These are phyloP conservation scores for Echinometra lucunter DNA, from an alignment of 53 echinoderm and acorn worm species.

Conservation along the genomic window DNA sequence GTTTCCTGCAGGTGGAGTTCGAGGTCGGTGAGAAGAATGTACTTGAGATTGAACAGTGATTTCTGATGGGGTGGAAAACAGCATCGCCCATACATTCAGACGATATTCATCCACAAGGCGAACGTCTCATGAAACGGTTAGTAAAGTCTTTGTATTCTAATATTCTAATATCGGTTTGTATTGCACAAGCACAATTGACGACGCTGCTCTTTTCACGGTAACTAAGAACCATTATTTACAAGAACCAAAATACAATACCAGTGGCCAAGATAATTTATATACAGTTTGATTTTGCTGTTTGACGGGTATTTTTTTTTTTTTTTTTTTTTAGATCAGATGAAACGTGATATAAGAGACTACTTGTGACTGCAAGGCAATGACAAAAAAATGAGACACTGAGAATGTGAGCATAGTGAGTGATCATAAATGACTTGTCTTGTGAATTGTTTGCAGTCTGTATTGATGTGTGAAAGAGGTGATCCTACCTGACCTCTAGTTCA, in stretches of 20 bases:
- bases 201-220: too few relatives aligned
- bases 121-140: conserved; percentile 30
- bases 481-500: background rate
- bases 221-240: too few relatives aligned
- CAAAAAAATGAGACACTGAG: too few relatives aligned
- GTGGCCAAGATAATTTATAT: too few relatives aligned
- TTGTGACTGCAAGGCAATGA: too few relatives aligned
- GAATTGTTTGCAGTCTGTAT: background rate
- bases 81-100: background rate
- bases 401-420: too few relatives aligned
- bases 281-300: too few relatives aligned
- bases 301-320: too few relatives aligned
- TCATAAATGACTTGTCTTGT: background rate
- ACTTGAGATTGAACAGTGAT: background rate
- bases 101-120: conserved; percentile 13
- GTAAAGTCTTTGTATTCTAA: background rate
- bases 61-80: background rate
- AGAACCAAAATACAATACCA: too few relatives aligned
- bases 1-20: background rate
- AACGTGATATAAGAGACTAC: too few relatives aligned
- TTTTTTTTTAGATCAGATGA: too few relatives aligned
- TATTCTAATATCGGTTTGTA: too few relatives aligned
- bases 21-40: background rate
- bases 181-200: background rate
- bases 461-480: background rate